phyloP scores from a whole-genome alignment of 2,797 vertebrate species.

The Neosalanx taihuensis region DNA sequence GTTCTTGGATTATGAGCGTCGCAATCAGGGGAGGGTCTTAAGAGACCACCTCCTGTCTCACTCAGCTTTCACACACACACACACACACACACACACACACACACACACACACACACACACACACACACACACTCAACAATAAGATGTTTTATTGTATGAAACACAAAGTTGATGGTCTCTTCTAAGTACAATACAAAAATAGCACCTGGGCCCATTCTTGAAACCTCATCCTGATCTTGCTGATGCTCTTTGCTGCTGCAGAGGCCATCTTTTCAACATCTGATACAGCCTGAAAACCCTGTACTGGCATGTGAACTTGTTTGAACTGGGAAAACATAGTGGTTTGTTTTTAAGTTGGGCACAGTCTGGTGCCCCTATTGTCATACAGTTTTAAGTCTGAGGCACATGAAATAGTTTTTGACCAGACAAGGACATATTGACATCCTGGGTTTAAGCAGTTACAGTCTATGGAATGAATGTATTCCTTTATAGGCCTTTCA shows the following conservation, averaged over 20 bases:
- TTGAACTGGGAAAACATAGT: too few species aligned
- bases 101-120: too few species aligned
- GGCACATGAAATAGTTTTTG: constrained; percentile 46
- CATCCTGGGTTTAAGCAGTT: background rate
- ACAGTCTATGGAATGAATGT: background rate
- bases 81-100: too few species aligned
- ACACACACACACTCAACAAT: too few species aligned
- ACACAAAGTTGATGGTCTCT: too few species aligned
- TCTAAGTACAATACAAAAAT: background rate
- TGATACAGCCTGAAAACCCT: background rate
- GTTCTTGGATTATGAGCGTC: background rate
- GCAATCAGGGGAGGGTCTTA: background rate
- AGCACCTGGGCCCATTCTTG: background rate
- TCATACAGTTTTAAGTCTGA: constrained; percentile 37
- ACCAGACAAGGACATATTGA: too few species aligned
- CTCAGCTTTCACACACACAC: background rate
- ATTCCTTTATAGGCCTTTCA: background rate
- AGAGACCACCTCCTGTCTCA: background rate
- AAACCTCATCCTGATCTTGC: background rate
- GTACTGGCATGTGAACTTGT: too few species aligned
- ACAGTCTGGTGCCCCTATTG: constrained; percentile 16
- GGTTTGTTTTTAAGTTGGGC: too few species aligned
- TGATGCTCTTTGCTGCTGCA: background rate
- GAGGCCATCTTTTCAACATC: background rate
- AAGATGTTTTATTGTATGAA: too few species aligned